Evolutionary conservation across 2,113 vertebrate species (phyloP), one percentile per base, ranked within the genome.

Genomic region (Emydura subglobosa): DNA sequence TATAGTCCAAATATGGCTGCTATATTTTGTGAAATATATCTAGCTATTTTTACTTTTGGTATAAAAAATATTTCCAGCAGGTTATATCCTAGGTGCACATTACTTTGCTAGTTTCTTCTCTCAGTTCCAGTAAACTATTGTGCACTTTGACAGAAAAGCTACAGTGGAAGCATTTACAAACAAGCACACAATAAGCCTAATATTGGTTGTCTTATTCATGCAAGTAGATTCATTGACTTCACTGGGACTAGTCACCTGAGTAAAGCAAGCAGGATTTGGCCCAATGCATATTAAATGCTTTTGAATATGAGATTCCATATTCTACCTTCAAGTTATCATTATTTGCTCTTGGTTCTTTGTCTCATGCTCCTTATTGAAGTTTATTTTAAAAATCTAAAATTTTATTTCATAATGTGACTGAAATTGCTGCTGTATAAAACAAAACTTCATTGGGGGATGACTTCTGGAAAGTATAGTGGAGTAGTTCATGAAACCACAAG

Each of bases 401-500:
- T 51, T 95, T 88, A n/a, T 88, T 83, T 90, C 44, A 54, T 47
- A 74, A 39, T 50, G 76, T 44, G 24, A 78, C 78, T n/a, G 78
- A 92, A 88, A 88, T 65, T 88, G 86, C 31, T 91, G n/a, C 50
- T 83, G 47, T 78, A 55, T 61, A 82, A 81, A 96, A 4, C 83
- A 78, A 86, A 92, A 83, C 50, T 47, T 95, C 82, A 65, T 53
- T 50, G 55, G 88, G 86, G 86, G 82, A 89, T 92, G n/a, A 54
- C 31, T 78, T 57, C 94, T 95, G 91, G 92, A 96, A 91, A 92
- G 92, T 92, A 88, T 91, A 55, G 90, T 81, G 90, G 68, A 88
- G 82, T 86, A 65, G 74, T 53, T 86, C 57, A 44, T 87, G 72
- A 93, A 86, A 85, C 86, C 59, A 95, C 91, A 89, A 88, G 95